Conservation (phyloP, 2,113 vertebrate genomes). For the Tylochromis polylepis region DNA sequence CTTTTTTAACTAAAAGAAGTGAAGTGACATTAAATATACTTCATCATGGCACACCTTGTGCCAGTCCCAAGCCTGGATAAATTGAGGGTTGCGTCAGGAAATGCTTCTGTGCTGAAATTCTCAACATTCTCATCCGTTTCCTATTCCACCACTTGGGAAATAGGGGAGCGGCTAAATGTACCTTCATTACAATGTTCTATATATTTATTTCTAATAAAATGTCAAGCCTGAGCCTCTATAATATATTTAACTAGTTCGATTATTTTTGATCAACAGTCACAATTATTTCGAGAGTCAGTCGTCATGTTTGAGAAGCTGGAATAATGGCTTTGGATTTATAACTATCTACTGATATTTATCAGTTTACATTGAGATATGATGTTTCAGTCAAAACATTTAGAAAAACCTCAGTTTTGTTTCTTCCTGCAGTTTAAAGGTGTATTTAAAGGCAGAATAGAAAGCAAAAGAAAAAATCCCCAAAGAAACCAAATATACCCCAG, state of each 20-base stretch:
- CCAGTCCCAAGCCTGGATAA: background rate
- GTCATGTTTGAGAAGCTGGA: background rate
- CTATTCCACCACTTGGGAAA: background rate
- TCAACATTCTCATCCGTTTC: background rate
- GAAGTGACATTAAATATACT: no score
- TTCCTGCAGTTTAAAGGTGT: no score
- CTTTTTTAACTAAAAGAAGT: background rate
- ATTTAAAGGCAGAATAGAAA: no score
- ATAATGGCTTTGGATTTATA: background rate
- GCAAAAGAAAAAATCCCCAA: background rate
- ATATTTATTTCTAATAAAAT: background rate
- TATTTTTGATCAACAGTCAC: background rate
- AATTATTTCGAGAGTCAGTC: background rate
- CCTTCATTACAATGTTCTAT: background rate
- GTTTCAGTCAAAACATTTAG: background rate
- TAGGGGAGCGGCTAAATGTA: background rate
- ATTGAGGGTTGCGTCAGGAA: background rate
- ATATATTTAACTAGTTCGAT: background rate
- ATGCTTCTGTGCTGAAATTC: background rate
- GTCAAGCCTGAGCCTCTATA: background rate
- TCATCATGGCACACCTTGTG: background rate
- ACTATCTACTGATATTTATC: background rate
- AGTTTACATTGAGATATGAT: background rate
- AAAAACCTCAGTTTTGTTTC: background rate
- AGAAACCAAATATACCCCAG: no score